Percentiles rank a stretch among this genome's conserved stretches.
Conservation (phyloP, 2,797 vertebrate genomes). For the Notamacropus eugenii region DNA sequence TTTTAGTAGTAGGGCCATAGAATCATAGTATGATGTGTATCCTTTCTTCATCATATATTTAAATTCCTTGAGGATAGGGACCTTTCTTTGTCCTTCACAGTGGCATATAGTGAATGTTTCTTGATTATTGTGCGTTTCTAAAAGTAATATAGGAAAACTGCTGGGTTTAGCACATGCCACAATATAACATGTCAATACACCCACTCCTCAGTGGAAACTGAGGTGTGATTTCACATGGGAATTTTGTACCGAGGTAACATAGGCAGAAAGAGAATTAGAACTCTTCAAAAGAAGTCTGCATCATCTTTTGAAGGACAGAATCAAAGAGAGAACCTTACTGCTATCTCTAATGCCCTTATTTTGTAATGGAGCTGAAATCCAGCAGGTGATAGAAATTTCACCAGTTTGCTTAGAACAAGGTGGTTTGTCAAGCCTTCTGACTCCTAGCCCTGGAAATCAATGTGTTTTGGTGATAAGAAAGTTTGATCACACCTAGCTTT, state of each 20-base stretch:
- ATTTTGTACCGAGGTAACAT: background rate
- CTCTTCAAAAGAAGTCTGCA: background rate
- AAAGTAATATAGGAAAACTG: background rate
- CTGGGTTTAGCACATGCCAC: background rate
- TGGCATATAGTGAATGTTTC: background rate
- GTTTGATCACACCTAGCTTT: background rate
- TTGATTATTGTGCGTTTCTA: background rate
- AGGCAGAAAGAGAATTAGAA: background rate
- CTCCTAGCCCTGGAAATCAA: background rate
- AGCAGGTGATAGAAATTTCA: constrained; percentile 4
- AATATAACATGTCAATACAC: background rate
- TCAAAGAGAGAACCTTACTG: background rate
- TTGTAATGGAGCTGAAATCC: constrained; percentile 48
- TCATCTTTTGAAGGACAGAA: background rate
- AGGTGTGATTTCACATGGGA: background rate
- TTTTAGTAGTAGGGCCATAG: background rate
- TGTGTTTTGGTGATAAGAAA: background rate
- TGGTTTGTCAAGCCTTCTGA: constrained; percentile 33
- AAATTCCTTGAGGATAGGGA: background rate
- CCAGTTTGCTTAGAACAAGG: constrained; percentile 43
- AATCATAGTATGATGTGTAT: background rate
- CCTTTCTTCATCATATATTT: background rate
- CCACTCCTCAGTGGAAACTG: background rate
- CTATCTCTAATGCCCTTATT: background rate
- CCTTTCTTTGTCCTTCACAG: background rate